Base-by-base conservation (phyloP, 1,140 invertebrate species). In the Drosophila guanche region DNA sequence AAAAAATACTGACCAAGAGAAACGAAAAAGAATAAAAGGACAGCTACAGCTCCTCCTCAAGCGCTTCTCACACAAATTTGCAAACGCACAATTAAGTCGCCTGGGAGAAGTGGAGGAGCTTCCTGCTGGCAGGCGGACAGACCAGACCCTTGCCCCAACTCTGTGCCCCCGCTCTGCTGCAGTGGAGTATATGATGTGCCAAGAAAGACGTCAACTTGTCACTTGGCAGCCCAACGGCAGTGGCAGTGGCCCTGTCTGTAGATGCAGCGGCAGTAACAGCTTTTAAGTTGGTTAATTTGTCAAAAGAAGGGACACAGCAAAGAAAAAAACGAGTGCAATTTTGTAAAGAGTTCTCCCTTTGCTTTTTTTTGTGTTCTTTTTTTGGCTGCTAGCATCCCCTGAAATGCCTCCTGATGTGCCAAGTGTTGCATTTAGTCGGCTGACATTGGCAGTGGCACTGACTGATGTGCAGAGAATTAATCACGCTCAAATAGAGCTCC, bases 401-500 rank as follows among this genome's bases (percentile, higher is more conserved):
- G 59, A 45, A 54, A 70, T 51, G 47, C 51, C 27, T 68, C 63
- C 33, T 37, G 33, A 37, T 55, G 78, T 52, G 74, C 68, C 74
- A 83, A 81, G 79, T 61, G 62, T 61, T 74, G 75, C 63, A 61
- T 59, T 84, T 75, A 57, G 76, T 52, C 57, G 33, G 52, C 20
- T 46, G 45, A n/a, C 52, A 20, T 6, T 47, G 43, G 14, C 12
- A 45, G 14, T 7, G 29, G 47, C 80, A 67, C 61, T 77, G 70
- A 84, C 65, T 79, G 80, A 84, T 84, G 80, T 71, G 55, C 76
- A 41, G 66, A 76, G 33, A 85, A 84, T 84, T 84, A 84, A 85
- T 85, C 76, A 85, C 80, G 79, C 79, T 85, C 80, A 85, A 84
- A 79, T 85, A 79, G 79, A 84, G 76, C 79, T 78, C 47, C 66